phyloP scores from a whole-genome alignment of 2,113 vertebrate genomes.

The Chelonoidis abingdonii region DNA sequence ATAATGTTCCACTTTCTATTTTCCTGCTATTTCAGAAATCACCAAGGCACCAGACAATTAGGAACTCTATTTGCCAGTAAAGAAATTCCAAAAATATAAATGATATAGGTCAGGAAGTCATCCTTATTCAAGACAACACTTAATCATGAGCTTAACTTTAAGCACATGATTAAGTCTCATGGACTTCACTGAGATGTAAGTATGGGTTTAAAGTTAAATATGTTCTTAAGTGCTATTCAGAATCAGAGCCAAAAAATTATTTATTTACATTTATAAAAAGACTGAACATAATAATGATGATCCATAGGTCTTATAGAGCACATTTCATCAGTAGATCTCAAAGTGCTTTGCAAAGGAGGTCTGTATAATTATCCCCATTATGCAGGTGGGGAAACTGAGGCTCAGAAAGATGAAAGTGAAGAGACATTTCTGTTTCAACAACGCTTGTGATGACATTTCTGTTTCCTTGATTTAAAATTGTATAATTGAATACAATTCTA shows the following conservation, averaged over 20 bases:
- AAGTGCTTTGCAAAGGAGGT: no score
- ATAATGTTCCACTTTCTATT: neutral
- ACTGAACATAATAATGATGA: neutral
- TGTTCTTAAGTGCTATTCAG: neutral
- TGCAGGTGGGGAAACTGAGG: neutral
- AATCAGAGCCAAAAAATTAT: neutral
- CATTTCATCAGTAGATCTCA: neutral
- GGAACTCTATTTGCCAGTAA: neutral
- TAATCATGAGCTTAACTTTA: neutral
- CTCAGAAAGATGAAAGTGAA: neutral
- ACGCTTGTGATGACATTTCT: neutral
- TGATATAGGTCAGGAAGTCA: neutral
- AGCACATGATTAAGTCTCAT: neutral
- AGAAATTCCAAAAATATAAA: neutral
- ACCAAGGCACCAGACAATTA: neutral
- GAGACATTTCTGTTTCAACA: neutral
- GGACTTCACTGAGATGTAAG: neutral
- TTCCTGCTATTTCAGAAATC: neutral
- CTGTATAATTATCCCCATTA: neutral
- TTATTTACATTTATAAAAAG: neutral
- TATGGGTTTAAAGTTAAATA: neutral
- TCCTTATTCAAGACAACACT: neutral
- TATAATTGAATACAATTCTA: neutral
- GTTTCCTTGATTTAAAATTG: neutral
- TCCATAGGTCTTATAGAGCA: no score